Base-by-base conservation (phyloP, 2,113 vertebrate species). In the Campylomormyrus tamandua region DNA sequence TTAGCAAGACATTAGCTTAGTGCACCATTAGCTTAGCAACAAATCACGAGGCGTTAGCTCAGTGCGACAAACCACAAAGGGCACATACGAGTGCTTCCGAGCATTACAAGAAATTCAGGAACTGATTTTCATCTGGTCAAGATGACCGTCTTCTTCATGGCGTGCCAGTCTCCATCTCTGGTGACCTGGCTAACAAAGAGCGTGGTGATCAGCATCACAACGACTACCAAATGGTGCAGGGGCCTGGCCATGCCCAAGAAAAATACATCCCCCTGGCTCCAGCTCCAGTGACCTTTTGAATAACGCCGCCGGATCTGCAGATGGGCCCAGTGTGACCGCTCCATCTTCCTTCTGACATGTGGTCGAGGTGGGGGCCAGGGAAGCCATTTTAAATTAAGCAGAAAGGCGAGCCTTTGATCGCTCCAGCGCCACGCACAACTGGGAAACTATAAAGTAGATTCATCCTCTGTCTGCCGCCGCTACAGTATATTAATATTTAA, bases 401-500 rank as follows among this genome's bases (percentile, higher is more conserved):
- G 52, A 90, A 90, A 86, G 62, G 35, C 21, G 31, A 89, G 58
- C 52, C 62, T 93, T 91, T 93, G 90, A 90, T 92, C 90, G 87
- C 31, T 89, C 42, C 86, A 62, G 87, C 89, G 89, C 49, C 58
- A 74, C 50, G 45, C 48, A 42, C 48, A n/a, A 53, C 90, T 88
- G 89, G 89, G 45, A 35, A 85, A 90, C 89, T 88, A 53, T 91
- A 91, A 92, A 90, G 90, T 83, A 86, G 45, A 92, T 88, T 74
- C 66, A 84, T 89, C 87, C 90, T 89, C 49, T 31, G 50, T 86
- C 62, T 88, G 90, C 77, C 53, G 53, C 89, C 58, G 88, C 85
- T 74, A 3, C 87, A 88, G 87, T 88, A 88, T 87, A 92, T 91
- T 91, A 92, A 93, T 91, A 93, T 92, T 91, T 92, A 86, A 92